These are phyloP conservation scores for Chironomus tepperi DNA, from an alignment of 1,140 invertebrate species.

Conservation along the genomic window DNA sequence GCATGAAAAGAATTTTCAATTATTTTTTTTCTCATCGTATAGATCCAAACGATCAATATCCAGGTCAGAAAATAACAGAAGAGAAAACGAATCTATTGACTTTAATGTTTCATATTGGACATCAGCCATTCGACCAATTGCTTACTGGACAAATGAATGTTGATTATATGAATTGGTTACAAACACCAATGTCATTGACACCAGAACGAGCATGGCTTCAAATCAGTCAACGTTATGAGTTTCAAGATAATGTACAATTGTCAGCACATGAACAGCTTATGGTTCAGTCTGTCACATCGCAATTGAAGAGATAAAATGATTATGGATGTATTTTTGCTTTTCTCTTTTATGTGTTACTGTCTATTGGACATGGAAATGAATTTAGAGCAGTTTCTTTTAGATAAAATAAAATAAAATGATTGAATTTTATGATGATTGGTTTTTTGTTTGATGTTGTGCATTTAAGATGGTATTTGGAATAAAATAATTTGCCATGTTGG, in stretches of 20 bases:
- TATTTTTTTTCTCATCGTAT: constrained; percentile 27
- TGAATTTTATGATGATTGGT: not conserved
- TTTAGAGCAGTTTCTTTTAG: no score
- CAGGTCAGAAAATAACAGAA: constrained; percentile 41
- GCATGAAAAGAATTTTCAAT: not conserved
- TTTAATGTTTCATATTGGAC: constrained; percentile 67
- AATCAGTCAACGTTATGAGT: constrained; percentile 44
- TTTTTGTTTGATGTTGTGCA: not conserved
- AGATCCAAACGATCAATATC: constrained; percentile 36
- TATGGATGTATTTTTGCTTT: not conserved
- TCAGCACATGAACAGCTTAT: constrained; percentile 39
- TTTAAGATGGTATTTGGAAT: no score
- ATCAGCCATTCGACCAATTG: constrained; percentile 57
- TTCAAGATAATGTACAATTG: constrained; percentile 40
- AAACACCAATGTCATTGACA: constrained; percentile 46
- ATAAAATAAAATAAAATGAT: no score
- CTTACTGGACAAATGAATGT: constrained; percentile 44
- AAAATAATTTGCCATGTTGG: no score
- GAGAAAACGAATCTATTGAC: constrained; percentile 50
- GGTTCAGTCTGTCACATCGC: constrained; percentile 36
- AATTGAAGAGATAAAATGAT: constrained; percentile 18
- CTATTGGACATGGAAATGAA: no score
- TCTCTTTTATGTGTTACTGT: no score
- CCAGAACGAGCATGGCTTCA: constrained; percentile 45
- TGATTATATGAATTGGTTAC: constrained; percentile 45